Conservation (phyloP, 2,113 vertebrate genomes). For the Phalacrocorax aristotelis region DNA sequence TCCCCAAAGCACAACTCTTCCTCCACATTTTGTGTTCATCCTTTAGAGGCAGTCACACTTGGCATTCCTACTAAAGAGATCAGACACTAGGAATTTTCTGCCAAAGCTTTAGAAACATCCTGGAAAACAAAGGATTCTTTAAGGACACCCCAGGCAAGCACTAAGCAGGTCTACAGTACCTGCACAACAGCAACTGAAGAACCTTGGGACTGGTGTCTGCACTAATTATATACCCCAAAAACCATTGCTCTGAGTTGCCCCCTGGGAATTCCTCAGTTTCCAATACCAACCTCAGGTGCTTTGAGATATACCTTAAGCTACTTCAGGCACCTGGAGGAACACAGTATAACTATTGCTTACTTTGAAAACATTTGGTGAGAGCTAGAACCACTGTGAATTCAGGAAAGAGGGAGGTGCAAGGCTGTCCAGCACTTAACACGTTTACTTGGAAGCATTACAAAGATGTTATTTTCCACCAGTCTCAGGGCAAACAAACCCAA, state of each 20-base stretch:
- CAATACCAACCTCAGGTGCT: background rate
- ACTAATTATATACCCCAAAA: background rate
- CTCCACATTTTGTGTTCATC: background rate
- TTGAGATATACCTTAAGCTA: background rate
- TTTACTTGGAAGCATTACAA: background rate
- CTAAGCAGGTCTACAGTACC: background rate
- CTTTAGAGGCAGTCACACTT: background rate
- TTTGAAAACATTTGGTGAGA: background rate
- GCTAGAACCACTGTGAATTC: background rate
- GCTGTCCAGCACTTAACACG: background rate
- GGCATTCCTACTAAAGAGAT: background rate
- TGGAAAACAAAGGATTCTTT: background rate
- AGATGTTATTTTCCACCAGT: background rate
- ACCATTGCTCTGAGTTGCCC: background rate
- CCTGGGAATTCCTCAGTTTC: background rate
- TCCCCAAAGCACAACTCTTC: background rate
- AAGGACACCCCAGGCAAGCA: background rate
- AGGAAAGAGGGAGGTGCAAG: background rate
- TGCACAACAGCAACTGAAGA: background rate
- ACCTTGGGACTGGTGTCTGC: background rate
- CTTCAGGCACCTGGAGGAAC: background rate
- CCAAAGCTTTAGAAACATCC: background rate
- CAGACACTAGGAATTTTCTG: background rate
- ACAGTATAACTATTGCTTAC: background rate
- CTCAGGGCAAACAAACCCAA: constrained; percentile 48